Conservation (phyloP, 2,888 invertebrate genomes). For the Luffia ferchaultella region DNA sequence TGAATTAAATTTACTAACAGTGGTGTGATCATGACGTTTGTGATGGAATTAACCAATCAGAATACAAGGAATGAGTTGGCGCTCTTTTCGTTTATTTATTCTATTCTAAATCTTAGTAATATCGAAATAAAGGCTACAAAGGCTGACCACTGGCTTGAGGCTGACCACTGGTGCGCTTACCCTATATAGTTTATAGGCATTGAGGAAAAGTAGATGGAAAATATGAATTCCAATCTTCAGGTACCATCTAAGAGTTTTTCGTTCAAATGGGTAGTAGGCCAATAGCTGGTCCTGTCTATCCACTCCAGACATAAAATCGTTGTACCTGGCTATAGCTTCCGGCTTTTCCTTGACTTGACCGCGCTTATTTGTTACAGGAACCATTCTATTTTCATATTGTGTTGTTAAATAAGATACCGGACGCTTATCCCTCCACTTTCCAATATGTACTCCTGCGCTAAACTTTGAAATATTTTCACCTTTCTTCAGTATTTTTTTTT, state of each 20-base stretch:
- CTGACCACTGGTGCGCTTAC: too few species aligned
- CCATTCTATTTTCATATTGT: conserved; percentile 13
- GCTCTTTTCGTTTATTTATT: too few species aligned
- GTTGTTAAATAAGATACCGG: conserved; percentile 14
- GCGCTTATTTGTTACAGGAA: conserved; percentile 14
- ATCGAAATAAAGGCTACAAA: too few species aligned
- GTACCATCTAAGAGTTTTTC: conserved; percentile 15
- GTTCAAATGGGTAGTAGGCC: conserved; percentile 17
- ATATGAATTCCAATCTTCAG: too few species aligned
- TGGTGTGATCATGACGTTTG: too few species aligned
- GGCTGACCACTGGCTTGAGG: too few species aligned
- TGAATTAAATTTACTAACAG: too few species aligned
- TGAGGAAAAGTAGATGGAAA: neutral
- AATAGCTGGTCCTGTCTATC: conserved; percentile 19
- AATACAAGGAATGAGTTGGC: too few species aligned
- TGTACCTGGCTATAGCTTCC: conserved; percentile 12
- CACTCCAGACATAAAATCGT: conserved; percentile 17
- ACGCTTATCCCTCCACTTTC: conserved; percentile 17
- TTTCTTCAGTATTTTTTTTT: conserved; percentile 13
- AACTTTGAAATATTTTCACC: conserved; percentile 19
- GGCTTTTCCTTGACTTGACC: neutral
- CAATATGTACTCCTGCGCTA: conserved; percentile 18
- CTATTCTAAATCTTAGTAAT: too few species aligned
- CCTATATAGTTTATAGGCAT: conserved; percentile 1
- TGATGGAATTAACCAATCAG: too few species aligned